Evolutionary conservation across 2,797 vertebrate genomes (phyloP), one percentile per base, ranked within the genome.

Genomic region (Morelia viridis): DNA sequence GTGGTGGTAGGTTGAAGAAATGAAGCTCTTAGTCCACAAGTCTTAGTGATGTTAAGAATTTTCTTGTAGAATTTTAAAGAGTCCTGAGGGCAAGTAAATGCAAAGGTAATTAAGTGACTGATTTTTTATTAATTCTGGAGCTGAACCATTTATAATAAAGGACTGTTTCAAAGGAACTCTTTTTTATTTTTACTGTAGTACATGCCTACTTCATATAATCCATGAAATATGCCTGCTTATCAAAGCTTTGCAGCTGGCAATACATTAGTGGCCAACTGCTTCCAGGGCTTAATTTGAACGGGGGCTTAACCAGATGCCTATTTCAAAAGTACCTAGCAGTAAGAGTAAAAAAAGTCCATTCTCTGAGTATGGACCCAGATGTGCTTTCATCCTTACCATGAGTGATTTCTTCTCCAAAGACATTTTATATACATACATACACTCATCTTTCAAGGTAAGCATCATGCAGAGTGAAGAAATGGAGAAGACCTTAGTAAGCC

Each of bases 301-400:
- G 60, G 89, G 89, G 85, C 26, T 91, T 85, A 41, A 91, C 86
- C 68, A 91, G 53, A 65, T 68, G 87, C 57, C 85, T 87, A 31
- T 62, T 87, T 56, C 35, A 50, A 90, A 92, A 86, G 62, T 88
- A 92, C 41, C 80, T 50, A 94, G 90, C 89, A 93, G 93, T 93
- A 92, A 46, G 85, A 15, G 89, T 28, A 61, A 57, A 91, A 87
- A 80, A 80, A 85, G 17, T 58, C 76, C 22, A 41, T 53, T 31
- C 65, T 87, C 88, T 92, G 91, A 92, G 88, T 84, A 76, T 92
- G 88, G 88, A 92, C 22, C 80, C 35, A 41, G 35, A 41, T 41
- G 35, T 41, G 17, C 41, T 86, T 90, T 90, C 15, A 46, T 10
- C 8, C 35, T 31, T 89, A 56, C 19, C 28, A 22, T n/a, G 80